Percentiles rank a stretch among this genome's conserved stretches.
These are phyloP conservation scores for Chinchilla lanigera DNA, from an alignment of 2,113 vertebrate species.

Conservation along the genomic window DNA sequence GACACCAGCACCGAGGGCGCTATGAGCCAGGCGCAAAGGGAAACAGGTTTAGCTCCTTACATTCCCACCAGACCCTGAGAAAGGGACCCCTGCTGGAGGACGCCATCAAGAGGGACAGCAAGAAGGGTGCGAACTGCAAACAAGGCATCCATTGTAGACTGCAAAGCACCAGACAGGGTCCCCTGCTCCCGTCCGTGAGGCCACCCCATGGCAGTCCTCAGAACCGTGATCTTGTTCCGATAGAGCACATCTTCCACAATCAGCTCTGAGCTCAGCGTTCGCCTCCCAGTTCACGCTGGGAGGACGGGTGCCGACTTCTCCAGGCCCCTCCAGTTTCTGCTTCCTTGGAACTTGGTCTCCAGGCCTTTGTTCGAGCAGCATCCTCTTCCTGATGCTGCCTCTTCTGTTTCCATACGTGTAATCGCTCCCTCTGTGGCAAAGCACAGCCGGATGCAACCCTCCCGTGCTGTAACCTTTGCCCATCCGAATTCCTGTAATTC, in stretches of 20 bases:
- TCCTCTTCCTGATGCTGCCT: neutral
- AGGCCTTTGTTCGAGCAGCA: neutral
- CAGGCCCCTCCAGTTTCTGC: neutral
- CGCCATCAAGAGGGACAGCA: neutral
- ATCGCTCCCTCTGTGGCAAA: neutral
- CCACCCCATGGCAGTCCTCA: neutral
- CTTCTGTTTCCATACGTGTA: neutral
- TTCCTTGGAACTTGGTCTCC: neutral
- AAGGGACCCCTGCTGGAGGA: neutral
- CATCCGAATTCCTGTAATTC: conserved; percentile 19
- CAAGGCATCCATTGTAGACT: too few species aligned
- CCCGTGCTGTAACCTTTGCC: neutral
- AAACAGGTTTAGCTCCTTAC: neutral
- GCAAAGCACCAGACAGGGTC: neutral
- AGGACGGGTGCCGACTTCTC: neutral
- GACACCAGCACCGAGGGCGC: neutral
- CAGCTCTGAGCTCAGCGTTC: neutral
- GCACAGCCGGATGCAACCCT: neutral
- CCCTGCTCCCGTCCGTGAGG: neutral
- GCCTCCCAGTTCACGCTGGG: neutral
- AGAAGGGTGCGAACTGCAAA: neutral
- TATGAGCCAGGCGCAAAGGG: neutral
- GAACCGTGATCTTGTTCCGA: neutral
- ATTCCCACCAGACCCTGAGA: neutral
- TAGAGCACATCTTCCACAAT: accelerated